phyloP scores from a whole-genome alignment of 2,797 vertebrate species.

The Oreortyx pictus region DNA sequence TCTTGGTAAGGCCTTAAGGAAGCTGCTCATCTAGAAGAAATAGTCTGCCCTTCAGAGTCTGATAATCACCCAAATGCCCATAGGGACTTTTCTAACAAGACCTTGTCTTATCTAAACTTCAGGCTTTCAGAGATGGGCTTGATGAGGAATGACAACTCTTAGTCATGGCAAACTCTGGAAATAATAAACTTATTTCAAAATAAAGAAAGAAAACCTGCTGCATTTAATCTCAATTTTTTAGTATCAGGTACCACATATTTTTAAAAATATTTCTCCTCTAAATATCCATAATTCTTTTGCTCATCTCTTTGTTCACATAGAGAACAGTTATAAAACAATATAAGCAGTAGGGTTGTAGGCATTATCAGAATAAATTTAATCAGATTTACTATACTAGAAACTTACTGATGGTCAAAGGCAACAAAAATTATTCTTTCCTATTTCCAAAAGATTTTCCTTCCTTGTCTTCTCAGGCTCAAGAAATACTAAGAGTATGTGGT shows the following conservation, averaged over 20 bases:
- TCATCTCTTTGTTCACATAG: not conserved
- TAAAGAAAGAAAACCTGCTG: slow-evolving; percentile 9
- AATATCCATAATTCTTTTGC: not conserved
- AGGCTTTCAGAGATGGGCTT: slow-evolving; percentile 16
- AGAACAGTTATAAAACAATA: not conserved
- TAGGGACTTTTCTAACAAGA: slow-evolving; percentile 47
- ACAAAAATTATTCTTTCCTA: not conserved
- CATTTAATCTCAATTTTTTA: not conserved
- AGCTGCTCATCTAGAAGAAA: not conserved
- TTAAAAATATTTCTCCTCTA: not conserved
- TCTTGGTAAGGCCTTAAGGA: slow-evolving; percentile 5
- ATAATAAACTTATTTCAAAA: slow-evolving; percentile 19
- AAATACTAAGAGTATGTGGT: not conserved
- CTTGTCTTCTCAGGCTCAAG: not conserved
- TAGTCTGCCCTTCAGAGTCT: slow-evolving; percentile 42
- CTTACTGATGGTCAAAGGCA: not conserved
- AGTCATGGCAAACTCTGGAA: slow-evolving; percentile 1
- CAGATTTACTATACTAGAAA: not conserved
- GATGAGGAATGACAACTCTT: slow-evolving; percentile 55
- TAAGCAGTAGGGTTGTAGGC: not conserved
- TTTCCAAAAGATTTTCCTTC: not conserved
- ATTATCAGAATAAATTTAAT: not conserved
- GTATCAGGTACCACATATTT: not conserved
- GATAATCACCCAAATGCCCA: not conserved
- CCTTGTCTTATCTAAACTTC: slow-evolving; percentile 48